Conservation (phyloP, 1,140 invertebrate genomes). For the Drosophila albomicans region DNA sequence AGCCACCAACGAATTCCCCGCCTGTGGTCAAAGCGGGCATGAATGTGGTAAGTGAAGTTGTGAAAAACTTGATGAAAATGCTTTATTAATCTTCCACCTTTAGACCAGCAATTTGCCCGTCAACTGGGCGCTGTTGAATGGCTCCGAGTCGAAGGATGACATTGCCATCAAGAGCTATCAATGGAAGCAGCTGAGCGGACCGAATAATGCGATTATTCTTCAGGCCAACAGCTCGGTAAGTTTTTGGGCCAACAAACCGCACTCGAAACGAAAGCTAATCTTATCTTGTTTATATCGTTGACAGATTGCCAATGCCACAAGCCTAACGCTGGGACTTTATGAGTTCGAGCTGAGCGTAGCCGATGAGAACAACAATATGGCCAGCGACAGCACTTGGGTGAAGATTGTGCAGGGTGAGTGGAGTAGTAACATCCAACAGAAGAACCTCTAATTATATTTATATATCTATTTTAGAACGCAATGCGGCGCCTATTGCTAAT, state of each 20-base stretch:
- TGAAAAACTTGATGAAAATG: background rate
- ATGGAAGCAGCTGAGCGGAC: conserved; percentile 92
- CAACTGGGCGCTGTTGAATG: conserved; percentile 92
- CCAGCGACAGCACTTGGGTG: conserved; percentile 89
- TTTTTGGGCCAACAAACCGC: background rate
- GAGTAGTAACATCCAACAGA: no score
- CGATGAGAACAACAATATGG: conserved; percentile 93
- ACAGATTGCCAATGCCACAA: conserved; percentile 90
- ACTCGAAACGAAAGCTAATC: conserved; percentile 34
- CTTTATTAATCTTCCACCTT: background rate
- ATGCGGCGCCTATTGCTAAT: conserved; percentile 94
- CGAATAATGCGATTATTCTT: conserved; percentile 86
- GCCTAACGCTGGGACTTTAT: conserved; percentile 94
- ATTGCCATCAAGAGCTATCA: conserved; percentile 92
- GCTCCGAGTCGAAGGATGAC: conserved; percentile 93
- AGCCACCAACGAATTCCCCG: conserved; percentile 93
- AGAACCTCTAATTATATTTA: no score
- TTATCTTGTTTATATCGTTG: background rate
- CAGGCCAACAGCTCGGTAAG: conserved; percentile 85
- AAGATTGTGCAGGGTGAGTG: conserved; percentile 95
- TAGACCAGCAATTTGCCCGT: conserved; percentile 93
- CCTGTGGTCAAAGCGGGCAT: conserved; percentile 89
- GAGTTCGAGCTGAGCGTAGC: conserved; percentile 93
- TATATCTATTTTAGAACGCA: conserved; percentile 89
- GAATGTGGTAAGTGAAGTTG: conserved; percentile 78